phyloP scores from a whole-genome alignment of 2,797 vertebrate species.

The Fratercula arctica region DNA sequence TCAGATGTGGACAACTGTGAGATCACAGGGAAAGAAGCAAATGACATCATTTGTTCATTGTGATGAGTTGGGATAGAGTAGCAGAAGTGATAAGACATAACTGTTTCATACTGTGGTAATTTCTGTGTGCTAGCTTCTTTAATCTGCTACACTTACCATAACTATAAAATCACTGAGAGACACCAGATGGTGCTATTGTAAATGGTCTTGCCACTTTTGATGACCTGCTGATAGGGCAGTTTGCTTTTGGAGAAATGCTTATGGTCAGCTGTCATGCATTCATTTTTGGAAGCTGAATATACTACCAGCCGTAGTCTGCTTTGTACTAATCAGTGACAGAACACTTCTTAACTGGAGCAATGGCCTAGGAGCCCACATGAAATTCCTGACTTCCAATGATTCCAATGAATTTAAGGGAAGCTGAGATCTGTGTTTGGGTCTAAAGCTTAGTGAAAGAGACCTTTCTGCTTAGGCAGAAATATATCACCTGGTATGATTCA shows the following conservation, averaged over 20 bases:
- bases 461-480: not conserved
- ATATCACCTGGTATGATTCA: not conserved
- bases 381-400: not conserved
- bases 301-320: not conserved
- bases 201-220: not conserved
- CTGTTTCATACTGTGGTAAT: not conserved
- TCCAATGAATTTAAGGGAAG: not conserved
- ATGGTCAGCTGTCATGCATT: not conserved
- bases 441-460: not conserved
- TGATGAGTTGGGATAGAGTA: not conserved
- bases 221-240: slow-evolving; percentile 11
- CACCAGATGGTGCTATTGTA: slow-evolving; percentile 44
- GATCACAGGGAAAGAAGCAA: not conserved
- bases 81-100: not conserved
- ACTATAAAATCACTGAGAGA: not conserved
- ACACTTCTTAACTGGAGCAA: not conserved
- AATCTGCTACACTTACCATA: not conserved
- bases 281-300: not conserved
- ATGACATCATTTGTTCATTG: not conserved
- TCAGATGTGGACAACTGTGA: not conserved
- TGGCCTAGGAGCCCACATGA: not conserved
- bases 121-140: not conserved
- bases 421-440: not conserved
- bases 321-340: not conserved
- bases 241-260: not conserved